Conservation (phyloP, 2,888 invertebrate species). For the Athetis lepigone region DNA sequence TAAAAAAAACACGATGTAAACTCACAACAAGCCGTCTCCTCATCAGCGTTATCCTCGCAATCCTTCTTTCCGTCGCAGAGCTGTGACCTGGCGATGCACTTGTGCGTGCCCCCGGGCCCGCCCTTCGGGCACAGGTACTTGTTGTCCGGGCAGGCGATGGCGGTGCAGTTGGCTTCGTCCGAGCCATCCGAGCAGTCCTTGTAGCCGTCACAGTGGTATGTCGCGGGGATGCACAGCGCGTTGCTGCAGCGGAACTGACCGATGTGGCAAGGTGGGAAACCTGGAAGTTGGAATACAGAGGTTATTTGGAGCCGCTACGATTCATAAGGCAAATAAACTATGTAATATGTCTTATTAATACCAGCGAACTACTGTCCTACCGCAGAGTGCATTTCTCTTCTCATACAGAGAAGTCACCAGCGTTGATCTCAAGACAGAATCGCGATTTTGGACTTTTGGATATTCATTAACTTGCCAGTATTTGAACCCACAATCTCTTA, state of each 20-base stretch:
- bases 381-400: too few relatives aligned
- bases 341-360: too few relatives aligned
- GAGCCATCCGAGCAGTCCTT: conserved; percentile 98
- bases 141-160: conserved; percentile 96
- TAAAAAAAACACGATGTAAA: conserved; percentile 64
- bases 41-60: conserved; percentile 97
- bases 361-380: too few relatives aligned
- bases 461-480: too few relatives aligned
- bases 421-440: too few relatives aligned
- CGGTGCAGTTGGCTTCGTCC: conserved; percentile 96
- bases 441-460: too few relatives aligned
- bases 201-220: conserved; percentile 96
- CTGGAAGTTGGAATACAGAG: conserved; percentile 82
- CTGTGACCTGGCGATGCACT: conserved; percentile 96
- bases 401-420: too few relatives aligned
- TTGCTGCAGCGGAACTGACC: conserved; percentile 98
- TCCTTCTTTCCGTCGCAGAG: conserved; percentile 97
- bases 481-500: too few relatives aligned
- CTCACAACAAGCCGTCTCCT: conserved; percentile 97
- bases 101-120: conserved; percentile 93
- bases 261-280: conserved; percentile 96
- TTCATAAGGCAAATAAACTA: not conserved
- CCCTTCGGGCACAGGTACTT: conserved; percentile 97
- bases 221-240: conserved; percentile 97
- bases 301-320: not conserved